A percentile compares a stretch with the other conserved stretches of the same genome.
phyloP scores from a whole-genome alignment of 53 echinoderm and acorn worm genomes.

The Echinometra lucunter region DNA sequence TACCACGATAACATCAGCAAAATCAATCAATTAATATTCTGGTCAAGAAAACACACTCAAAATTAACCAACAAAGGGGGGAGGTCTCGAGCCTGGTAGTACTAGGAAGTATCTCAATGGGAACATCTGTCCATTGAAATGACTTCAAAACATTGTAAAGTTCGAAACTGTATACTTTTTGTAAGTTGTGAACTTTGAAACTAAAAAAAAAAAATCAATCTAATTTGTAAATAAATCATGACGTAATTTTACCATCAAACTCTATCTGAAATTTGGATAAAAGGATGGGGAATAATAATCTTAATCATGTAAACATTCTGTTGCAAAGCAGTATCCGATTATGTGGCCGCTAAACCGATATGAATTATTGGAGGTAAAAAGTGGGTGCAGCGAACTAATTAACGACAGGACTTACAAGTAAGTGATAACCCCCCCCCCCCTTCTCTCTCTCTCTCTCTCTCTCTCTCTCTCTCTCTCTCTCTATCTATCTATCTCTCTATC shows the following conservation, averaged over 20 bases:
- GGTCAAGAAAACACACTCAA: too few relatives aligned
- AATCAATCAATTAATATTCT: conserved; percentile 36
- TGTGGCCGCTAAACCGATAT: background rate
- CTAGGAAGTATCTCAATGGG: background rate
- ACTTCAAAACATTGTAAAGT: background rate
- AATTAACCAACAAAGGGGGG: too few relatives aligned
- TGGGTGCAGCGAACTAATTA: background rate
- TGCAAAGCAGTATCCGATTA: background rate
- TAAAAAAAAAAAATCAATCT: too few relatives aligned
- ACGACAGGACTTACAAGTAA: background rate
- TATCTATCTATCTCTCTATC: background rate
- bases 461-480: background rate
- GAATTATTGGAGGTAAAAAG: background rate
- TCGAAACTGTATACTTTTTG: background rate
- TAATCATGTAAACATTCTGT: background rate
- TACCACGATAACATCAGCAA: background rate
- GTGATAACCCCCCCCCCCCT: too few relatives aligned
- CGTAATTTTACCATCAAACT: background rate
- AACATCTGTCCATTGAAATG: background rate
- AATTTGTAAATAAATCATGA: too few relatives aligned
- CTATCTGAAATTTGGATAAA: background rate
- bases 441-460: background rate
- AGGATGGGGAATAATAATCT: background rate
- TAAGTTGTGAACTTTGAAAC: background rate
- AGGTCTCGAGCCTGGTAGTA: too few relatives aligned